phyloP scores from a whole-genome alignment of 2,888 invertebrate species.

The Aporophyla nigra region DNA sequence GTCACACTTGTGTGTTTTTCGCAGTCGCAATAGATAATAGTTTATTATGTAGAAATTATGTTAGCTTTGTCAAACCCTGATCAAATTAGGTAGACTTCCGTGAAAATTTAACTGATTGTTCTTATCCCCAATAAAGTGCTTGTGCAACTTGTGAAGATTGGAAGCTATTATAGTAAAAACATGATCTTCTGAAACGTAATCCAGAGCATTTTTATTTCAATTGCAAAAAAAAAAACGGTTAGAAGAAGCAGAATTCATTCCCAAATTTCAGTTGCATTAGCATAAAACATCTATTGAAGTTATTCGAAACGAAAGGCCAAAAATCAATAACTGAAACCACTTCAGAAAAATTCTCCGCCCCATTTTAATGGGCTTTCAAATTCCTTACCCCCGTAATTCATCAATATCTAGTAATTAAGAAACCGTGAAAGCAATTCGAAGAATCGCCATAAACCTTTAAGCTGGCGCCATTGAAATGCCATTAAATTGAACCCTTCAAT shows the following conservation, averaged over 20 bases:
- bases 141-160: background rate
- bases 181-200: background rate
- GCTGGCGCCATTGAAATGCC: conserved; percentile 41
- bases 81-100: background rate
- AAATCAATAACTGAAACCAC: background rate
- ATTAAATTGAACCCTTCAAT: conserved; percentile 49
- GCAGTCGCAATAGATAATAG: background rate
- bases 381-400: conserved; percentile 11
- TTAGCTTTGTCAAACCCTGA: background rate
- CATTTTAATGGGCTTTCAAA: conserved; percentile 14
- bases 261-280: background rate
- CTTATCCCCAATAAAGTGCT: background rate
- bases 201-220: background rate
- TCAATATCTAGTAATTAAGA: conserved; percentile 37
- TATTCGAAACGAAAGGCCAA: background rate
- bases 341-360: background rate
- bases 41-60: background rate
- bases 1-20: background rate
- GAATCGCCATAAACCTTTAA: conserved; percentile 25
- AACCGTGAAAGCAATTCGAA: conserved; percentile 33
- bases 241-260: background rate
- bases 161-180: background rate
- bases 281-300: background rate
- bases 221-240: no score
- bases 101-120: background rate